A percentile compares a stretch with the other conserved stretches of the same genome.
phyloP scores from a whole-genome alignment of 2,113 vertebrate species.

The Chlorodrepanis virens region DNA sequence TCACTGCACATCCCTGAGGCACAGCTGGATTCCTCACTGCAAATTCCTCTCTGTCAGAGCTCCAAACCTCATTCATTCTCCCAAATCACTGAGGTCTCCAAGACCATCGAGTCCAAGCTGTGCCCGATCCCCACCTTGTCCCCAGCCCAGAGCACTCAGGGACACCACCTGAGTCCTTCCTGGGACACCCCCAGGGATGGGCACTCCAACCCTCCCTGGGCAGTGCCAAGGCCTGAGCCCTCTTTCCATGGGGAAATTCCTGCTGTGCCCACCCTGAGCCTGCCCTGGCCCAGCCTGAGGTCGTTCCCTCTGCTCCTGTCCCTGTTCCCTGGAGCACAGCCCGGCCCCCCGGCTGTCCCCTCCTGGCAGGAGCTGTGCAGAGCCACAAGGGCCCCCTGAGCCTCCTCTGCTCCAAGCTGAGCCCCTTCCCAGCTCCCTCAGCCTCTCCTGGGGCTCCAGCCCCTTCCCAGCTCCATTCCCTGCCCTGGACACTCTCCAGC shows the following conservation, averaged over 20 bases:
- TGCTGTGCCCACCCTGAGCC: background rate
- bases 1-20: background rate
- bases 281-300: background rate
- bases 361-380: background rate
- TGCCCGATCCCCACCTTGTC: fast-evolving
- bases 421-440: background rate
- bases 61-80: background rate
- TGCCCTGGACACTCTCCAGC: too few relatives aligned
- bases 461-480: too few relatives aligned
- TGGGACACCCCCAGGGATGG: background rate
- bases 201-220: background rate
- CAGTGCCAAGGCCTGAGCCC: background rate
- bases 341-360: background rate
- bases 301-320: background rate
- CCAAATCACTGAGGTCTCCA: background rate
- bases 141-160: background rate
- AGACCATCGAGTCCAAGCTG: fast-evolving
- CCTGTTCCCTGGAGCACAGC: background rate
- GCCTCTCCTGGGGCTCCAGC: too few relatives aligned
- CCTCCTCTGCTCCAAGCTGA: background rate
- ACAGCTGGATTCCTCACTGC: background rate
- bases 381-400: background rate
- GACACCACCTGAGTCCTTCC: background rate
- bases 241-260: background rate
- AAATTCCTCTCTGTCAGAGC: background rate